Conservation (phyloP, 2,888 invertebrate genomes). For the Drosophila maculinotata region DNA sequence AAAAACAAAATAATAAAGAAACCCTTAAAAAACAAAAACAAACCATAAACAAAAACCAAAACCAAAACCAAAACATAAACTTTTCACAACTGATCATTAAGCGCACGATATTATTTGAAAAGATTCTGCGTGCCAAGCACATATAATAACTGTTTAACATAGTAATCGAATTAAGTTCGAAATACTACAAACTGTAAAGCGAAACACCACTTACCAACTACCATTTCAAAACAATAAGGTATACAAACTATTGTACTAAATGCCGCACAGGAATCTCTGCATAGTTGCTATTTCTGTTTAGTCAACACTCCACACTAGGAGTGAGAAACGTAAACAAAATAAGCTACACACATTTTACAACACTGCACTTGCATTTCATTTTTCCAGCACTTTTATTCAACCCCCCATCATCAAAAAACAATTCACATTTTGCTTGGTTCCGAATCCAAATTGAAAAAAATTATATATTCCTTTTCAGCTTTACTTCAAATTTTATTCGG, state of each 20-base stretch:
- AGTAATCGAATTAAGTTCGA: conserved; percentile 16
- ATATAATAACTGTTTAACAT: conserved; percentile 22
- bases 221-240: conserved; percentile 9
- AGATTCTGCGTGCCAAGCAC: conserved; percentile 12
- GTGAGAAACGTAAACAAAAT: conserved; percentile 25
- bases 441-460: neutral
- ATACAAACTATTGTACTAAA: conserved; percentile 14
- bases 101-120: conserved; percentile 15
- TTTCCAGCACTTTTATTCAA: conserved; percentile 9
- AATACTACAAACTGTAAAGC: conserved; percentile 27
- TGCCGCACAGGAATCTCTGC: conserved; percentile 17
- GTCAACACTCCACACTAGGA: conserved; percentile 9
- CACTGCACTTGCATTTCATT: conserved; percentile 5
- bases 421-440: conserved; percentile 3
- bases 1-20: conserved; percentile 67
- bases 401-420: neutral
- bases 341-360: conserved; percentile 5
- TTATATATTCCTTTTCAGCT: conserved; percentile 21
- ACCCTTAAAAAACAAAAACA: conserved; percentile 50
- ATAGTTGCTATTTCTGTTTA: conserved; percentile 23
- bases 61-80: neutral
- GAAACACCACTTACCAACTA: conserved; percentile 26
- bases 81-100: conserved; percentile 16
- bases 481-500: neutral
- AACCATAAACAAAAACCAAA: conserved; percentile 6